phyloP scores from a whole-genome alignment of 2,888 invertebrate genomes.

The Torymus aiolomorphi region DNA sequence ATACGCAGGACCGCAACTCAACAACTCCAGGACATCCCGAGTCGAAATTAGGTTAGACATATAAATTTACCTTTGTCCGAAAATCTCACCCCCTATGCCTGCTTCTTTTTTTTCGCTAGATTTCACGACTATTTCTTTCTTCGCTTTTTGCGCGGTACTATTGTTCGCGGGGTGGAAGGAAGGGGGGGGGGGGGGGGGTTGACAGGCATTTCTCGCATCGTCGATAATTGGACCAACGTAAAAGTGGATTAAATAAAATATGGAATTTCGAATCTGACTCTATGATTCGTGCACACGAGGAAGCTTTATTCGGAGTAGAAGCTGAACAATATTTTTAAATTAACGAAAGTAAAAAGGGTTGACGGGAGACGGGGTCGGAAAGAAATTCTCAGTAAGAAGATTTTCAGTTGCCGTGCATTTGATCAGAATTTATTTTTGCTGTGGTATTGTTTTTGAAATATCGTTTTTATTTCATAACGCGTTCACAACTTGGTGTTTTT shows the following conservation, averaged over 20 bases:
- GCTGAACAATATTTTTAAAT: conserved; percentile 18
- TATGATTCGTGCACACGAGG: not conserved
- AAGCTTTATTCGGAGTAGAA: not conserved
- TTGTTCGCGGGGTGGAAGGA: conserved; percentile 10
- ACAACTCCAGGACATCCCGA: not conserved
- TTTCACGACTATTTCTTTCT: too few species aligned
- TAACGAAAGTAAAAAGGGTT: not conserved
- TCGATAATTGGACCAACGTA: not conserved
- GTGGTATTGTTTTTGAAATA: too few species aligned
- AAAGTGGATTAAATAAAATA: conserved; percentile 23
- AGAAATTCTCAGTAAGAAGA: too few species aligned
- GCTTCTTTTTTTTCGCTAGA: not conserved
- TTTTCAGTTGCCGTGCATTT: too few species aligned
- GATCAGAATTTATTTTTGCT: conserved; percentile 1
- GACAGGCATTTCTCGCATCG: too few species aligned
- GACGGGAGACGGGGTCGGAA: too few species aligned
- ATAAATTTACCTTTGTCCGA: conserved; percentile 46
- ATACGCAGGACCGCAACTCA: not conserved
- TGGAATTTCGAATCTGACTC: not conserved
- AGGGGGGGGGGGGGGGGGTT: too few species aligned
- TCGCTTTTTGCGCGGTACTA: not conserved
- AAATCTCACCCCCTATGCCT: not conserved
- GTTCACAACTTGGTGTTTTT: too few species aligned
- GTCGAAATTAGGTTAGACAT: conserved; percentile 50
- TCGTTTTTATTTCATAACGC: too few species aligned